These are phyloP conservation scores for Archips xylosteana DNA, from an alignment of 2,888 invertebrate species.

Conservation along the genomic window DNA sequence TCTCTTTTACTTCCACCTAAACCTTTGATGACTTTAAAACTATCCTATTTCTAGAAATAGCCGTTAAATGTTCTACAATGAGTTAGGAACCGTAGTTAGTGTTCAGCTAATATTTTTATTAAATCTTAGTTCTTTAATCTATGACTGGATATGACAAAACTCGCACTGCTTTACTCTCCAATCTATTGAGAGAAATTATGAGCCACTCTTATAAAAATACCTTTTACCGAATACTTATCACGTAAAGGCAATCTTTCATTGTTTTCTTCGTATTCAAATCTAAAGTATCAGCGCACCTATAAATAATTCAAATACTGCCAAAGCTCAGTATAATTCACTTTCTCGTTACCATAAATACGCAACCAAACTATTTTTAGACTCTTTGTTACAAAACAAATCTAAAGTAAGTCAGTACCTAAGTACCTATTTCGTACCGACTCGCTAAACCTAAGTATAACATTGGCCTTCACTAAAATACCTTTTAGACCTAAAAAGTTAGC, in stretches of 20 bases:
- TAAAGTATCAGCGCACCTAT: conserved; percentile 9
- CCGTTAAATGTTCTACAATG: no score
- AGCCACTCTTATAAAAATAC: not conserved
- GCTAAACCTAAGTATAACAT: not conserved
- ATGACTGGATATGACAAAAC: no score
- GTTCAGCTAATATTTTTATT: no score
- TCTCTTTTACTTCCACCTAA: no score
- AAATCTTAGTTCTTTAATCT: no score
- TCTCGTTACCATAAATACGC: conserved; percentile 15
- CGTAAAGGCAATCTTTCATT: not conserved
- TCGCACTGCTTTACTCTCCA: no score
- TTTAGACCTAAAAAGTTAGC: conserved; percentile 15
- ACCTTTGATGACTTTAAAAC: no score
- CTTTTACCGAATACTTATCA: not conserved
- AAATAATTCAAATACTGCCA: conserved; percentile 33
- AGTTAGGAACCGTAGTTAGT: no score
- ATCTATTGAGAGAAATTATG: not conserved
- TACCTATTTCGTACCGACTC: not conserved
- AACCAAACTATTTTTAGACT: conserved; percentile 31
- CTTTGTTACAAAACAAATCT: conserved; percentile 15
- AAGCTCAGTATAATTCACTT: conserved; percentile 21
- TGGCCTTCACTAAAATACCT: conserved; percentile 8
- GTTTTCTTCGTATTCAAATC: conserved; percentile 6
- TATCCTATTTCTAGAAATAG: no score
- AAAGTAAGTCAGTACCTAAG: not conserved